Percentiles rank a stretch among this genome's conserved stretches.
Evolutionary conservation across 2,888 invertebrate species (phyloP).

Genomic region (Phengaris arion): DNA sequence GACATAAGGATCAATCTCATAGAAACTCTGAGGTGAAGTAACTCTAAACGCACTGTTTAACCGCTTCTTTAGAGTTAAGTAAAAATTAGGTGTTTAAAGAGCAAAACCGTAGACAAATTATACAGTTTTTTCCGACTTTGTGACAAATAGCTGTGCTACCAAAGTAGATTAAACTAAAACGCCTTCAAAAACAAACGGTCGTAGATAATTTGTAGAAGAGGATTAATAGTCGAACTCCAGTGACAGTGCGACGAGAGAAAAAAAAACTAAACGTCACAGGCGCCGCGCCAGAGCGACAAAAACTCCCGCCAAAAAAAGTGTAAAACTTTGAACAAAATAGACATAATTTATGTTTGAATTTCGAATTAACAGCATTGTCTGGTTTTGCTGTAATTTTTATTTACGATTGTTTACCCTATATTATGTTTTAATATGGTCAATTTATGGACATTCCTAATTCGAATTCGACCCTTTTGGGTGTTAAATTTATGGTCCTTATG

Average conservation of each 20-base stretch:
- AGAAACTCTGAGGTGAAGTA: no score
- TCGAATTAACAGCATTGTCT: conserved; percentile 65
- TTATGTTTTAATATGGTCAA: conserved; percentile 76
- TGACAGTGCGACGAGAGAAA: conserved; percentile 30
- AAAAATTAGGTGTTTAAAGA: background rate
- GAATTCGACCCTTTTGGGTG: conserved; percentile 56
- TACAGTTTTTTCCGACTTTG: background rate
- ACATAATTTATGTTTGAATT: conserved; percentile 74
- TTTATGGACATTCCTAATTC: conserved; percentile 66
- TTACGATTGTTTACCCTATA: conserved; percentile 78
- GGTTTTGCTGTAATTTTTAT: conserved; percentile 75
- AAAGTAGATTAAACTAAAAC: conserved; percentile 41
- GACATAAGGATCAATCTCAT: no score
- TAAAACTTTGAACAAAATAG: conserved; percentile 70
- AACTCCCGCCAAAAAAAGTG: conserved; percentile 68
- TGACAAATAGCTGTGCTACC: conserved; percentile 23
- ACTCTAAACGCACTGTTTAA: no score
- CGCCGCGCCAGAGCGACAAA: conserved; percentile 59
- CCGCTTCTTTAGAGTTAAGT: background rate
- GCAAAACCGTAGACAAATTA: conserved; percentile 9
- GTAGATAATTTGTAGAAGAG: conserved; percentile 63
- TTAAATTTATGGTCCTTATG: conserved; percentile 61
- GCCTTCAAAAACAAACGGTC: conserved; percentile 58
- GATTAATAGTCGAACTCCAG: conserved; percentile 57
- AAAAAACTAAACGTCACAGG: conserved; percentile 41